Evolutionary conservation across 2,888 invertebrate genomes (phyloP), one percentile per base, ranked within the genome.

Genomic region (Zelleria hepariella): DNA sequence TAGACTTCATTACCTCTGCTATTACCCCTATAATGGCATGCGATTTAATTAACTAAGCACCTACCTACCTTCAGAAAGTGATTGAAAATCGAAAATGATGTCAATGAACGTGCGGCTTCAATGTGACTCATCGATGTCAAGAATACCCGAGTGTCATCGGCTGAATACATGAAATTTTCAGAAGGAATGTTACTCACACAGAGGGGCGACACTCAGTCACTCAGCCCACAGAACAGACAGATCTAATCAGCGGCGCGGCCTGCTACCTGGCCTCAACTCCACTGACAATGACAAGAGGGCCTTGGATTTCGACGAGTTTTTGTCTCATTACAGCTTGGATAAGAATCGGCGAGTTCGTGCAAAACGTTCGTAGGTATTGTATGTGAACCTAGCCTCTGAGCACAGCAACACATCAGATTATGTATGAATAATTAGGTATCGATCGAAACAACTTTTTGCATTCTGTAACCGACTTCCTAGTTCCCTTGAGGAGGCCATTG

Each of bases 271-370:
- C 72, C 69, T 73, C 68, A 67, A 65, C 60, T 64, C 67, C 66
- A 64, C 69, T 64, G 66, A 72, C 71, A 72, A 72, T 70, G 68
- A 64, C 57, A 56, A 4, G 24, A 52, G 62, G 64, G 64, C 70
- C 71, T 72, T 72, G 70, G 67, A 68, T 77, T 75, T 68, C 63
- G 73, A 75, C 78, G 69, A 76, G 77, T 80, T 80, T 80, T 80
- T 80, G 78, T 75, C 71, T 71, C 71, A 65, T 68, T 67, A 66
- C 65, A 63, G 66, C 66, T 74, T 69, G 74, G 77, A 79, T 80
- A 77, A 75, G 72, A 74, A 78, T 78, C 78, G 66, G 66, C 67
- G 66, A 66, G 69, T 70, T 77, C 74, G 75, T 32, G 32, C 55
- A 55, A 24, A 32, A 5, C 7, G 21, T 51, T 18, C 25, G 21